These are phyloP conservation scores for Eristalis tenax DNA, from an alignment of 2,888 invertebrate species.

Conservation along the genomic window DNA sequence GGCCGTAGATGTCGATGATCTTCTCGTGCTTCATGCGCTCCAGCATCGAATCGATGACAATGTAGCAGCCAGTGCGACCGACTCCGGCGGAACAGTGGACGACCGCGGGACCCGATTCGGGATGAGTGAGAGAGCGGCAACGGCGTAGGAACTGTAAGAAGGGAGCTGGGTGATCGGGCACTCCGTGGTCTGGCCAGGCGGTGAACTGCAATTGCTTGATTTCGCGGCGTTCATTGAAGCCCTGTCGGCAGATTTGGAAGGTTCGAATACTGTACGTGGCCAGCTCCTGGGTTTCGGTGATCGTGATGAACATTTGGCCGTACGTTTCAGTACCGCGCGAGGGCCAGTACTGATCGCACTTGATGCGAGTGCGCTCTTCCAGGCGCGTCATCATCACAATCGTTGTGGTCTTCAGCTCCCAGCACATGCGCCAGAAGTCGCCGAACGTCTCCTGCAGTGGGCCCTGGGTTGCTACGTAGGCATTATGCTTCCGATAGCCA, in stretches of 20 bases:
- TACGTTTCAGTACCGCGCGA: slow-evolving; percentile 96
- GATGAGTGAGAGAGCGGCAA: slow-evolving; percentile 93
- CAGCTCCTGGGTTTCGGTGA: slow-evolving; percentile 97
- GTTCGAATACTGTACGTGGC: slow-evolving; percentile 99
- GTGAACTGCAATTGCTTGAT: slow-evolving; percentile 99
- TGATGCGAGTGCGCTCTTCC: slow-evolving; percentile 97
- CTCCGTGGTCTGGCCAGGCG: slow-evolving; percentile 99
- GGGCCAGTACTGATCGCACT: slow-evolving; percentile 99
- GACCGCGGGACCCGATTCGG: slow-evolving; percentile 96
- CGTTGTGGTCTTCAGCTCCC: slow-evolving; percentile 96
- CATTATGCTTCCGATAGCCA: slow-evolving; percentile 98
- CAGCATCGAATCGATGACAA: slow-evolving; percentile 99
- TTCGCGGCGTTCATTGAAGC: slow-evolving; percentile 93
- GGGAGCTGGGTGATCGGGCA: slow-evolving; percentile 99
- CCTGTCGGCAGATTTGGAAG: slow-evolving; percentile 92
- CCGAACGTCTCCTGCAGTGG: slow-evolving; percentile 98
- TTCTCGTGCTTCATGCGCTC: slow-evolving; percentile 98
- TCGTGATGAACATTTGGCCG: slow-evolving; percentile 95
- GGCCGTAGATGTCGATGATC: slow-evolving; percentile 99
- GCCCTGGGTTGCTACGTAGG: slow-evolving; percentile 99
- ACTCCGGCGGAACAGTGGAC: slow-evolving; percentile 97
- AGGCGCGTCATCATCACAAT: slow-evolving; percentile 99
- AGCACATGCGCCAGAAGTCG: slow-evolving; percentile 99
- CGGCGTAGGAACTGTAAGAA: slow-evolving; percentile 98
- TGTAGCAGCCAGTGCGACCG: slow-evolving; percentile 97